Base-by-base conservation (phyloP, 2,797 vertebrate genomes). In the Brachymystax lenok region DNA sequence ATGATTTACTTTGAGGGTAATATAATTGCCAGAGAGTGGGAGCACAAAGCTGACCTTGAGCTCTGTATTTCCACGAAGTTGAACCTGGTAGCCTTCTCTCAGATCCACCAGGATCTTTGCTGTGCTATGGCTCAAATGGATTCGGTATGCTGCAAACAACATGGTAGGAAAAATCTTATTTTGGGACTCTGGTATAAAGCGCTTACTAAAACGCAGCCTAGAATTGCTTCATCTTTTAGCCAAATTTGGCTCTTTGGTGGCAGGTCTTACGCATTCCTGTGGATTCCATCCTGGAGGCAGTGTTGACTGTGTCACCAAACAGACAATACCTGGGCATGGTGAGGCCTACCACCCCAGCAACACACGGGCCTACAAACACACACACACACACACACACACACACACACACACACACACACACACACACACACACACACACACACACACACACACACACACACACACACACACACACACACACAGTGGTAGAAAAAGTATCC, bases 311-410 rank as follows among this genome's bases (percentile, higher is more conserved):
- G 70, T 85, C 85, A 10, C 86, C 84, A 50, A 86, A 89, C 13
- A 89, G 82, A 75, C 86, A 89, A 52, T 89, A 88, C n/a, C 88
- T 75, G 50, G 88, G 85, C 85, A 89, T 89, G 8, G 85, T 89
- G 46, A 89, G 83, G 40, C 88, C 88, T 17, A 88, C 88, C 27
- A 89, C 88, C 27, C 88, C 88, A 21, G 88, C 81, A 2, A 87
- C 88, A 61, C 81, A 86, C 2, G 86, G 74, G 14, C 88, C 88
- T 88, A 51, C 56, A 82, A 46, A 73, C 76, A 72, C 69, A 73
- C 5, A 73, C 13, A 64, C 30, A 27, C 10, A 54, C 73, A 46
- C 61, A 61, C 66, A 59, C 28, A 5, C 8, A 64, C 30, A 27
- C 10, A 54, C 73, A 46, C 61, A 61, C 66, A 56, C 40, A 67